Evolutionary conservation across 2,113 vertebrate genomes (phyloP).

Genomic region (Empidonax traillii): DNA sequence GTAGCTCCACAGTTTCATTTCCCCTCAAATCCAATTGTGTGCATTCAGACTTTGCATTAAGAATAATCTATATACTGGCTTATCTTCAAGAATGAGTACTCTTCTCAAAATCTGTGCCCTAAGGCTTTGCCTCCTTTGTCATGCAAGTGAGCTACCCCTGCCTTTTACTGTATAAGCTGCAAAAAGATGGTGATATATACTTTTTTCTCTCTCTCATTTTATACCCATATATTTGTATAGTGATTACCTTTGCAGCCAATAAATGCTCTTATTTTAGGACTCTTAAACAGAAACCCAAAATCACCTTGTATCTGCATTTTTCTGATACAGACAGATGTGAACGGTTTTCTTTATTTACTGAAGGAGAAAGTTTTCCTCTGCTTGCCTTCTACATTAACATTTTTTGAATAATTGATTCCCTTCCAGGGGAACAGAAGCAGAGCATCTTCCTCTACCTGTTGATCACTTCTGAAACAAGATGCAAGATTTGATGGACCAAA

Average conservation of each 20-base stretch:
- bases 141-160: background rate
- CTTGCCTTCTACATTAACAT: background rate
- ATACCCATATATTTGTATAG: background rate
- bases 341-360: background rate
- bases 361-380: background rate
- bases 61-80: background rate
- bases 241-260: background rate
- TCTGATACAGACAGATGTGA: background rate
- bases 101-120: background rate
- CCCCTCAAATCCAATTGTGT: background rate
- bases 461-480: background rate
- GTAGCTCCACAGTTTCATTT: background rate
- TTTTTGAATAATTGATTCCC: slow-evolving; percentile 14
- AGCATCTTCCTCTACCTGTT: background rate
- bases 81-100: background rate
- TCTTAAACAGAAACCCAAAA: background rate
- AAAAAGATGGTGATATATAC: background rate
- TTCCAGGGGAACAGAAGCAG: background rate
- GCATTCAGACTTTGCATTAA: background rate
- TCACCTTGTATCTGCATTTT: background rate
- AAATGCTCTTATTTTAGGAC: background rate
- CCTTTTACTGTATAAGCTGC: background rate
- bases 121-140: background rate
- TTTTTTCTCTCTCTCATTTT: background rate
- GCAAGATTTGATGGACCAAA: background rate